Percentiles rank a stretch among this genome's conserved stretches.
Evolutionary conservation across 2,888 invertebrate species (phyloP).

Genomic region (Acanthococcus lagerstroemiae): DNA sequence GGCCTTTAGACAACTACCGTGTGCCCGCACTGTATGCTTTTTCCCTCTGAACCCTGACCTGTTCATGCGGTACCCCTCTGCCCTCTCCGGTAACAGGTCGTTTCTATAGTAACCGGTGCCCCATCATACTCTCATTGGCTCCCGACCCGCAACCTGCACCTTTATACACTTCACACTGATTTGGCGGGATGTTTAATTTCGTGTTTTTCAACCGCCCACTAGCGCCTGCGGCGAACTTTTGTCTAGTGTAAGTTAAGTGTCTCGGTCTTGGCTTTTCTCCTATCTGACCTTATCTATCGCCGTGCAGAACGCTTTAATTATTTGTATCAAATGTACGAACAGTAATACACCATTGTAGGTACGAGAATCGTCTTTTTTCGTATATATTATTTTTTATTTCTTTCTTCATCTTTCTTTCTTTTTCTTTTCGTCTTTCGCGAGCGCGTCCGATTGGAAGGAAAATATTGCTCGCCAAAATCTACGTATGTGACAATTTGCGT

Average conservation of each 20-base stretch:
- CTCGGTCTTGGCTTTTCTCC: slow-evolving; percentile 26
- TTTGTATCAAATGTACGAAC: not conserved
- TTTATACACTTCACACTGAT: slow-evolving; percentile 35
- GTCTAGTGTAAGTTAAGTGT: slow-evolving; percentile 24
- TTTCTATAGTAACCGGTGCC: slow-evolving; percentile 35
- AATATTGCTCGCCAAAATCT: too few relatives aligned
- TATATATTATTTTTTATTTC: slow-evolving; percentile 1
- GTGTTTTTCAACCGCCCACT: slow-evolving; percentile 26
- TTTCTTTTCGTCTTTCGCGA: not conserved
- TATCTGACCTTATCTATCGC: slow-evolving; percentile 25
- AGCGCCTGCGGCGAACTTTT: slow-evolving; percentile 29
- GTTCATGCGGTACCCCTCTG: slow-evolving; percentile 22
- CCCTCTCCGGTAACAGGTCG: slow-evolving; percentile 23
- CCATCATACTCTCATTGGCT: slow-evolving; percentile 36
- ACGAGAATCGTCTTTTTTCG: not conserved
- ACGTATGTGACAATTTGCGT: too few relatives aligned
- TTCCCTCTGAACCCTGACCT: slow-evolving; percentile 33
- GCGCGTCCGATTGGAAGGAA: too few relatives aligned
- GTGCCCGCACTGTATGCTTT: slow-evolving; percentile 23
- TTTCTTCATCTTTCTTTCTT: not conserved
- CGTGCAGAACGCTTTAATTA: slow-evolving; percentile 21
- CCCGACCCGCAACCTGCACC: slow-evolving; percentile 39
- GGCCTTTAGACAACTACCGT: slow-evolving; percentile 31
- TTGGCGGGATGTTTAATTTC: slow-evolving; percentile 30
- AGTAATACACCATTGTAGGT: not conserved